These are phyloP conservation scores for Poeciliopsis presidionis DNA, from an alignment of 2,797 vertebrate species.

Conservation along the genomic window DNA sequence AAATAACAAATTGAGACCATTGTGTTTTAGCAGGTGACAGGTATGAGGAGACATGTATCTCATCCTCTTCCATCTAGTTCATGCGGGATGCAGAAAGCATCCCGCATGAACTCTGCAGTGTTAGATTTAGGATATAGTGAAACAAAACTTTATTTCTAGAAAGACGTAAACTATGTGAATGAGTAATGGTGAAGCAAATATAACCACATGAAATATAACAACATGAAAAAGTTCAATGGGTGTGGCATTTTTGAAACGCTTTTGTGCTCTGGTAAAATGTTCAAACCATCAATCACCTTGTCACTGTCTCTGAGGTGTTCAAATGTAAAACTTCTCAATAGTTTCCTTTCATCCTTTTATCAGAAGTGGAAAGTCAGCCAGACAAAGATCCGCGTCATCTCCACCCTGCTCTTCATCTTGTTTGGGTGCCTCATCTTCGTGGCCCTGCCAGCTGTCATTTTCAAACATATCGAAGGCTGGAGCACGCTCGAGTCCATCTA, in stretches of 20 bases:
- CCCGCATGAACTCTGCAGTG: slow-evolving; percentile 16
- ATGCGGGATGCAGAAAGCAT: background rate
- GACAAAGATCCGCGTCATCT: slow-evolving; percentile 97
- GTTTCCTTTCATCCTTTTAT: background rate
- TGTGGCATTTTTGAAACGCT: background rate
- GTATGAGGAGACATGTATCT: background rate
- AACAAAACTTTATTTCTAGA: slow-evolving; percentile 9
- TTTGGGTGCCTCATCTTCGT: slow-evolving; percentile 98
- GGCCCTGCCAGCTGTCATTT: slow-evolving; percentile 93
- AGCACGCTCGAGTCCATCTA: slow-evolving; percentile 96
- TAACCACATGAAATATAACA: background rate
- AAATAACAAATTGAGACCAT: background rate
- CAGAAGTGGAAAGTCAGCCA: slow-evolving; percentile 99
- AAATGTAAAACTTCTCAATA: background rate
- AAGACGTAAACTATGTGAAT: background rate
- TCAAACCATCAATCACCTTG: background rate
- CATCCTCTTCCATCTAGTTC: background rate
- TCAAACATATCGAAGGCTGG: slow-evolving; percentile 98
- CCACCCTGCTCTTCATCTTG: slow-evolving; percentile 95
- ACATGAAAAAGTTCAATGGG: background rate
- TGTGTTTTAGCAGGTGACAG: slow-evolving; percentile 11
- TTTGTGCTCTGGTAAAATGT: background rate
- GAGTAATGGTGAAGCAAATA: background rate
- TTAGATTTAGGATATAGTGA: slow-evolving; percentile 29
- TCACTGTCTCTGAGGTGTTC: background rate